These are phyloP conservation scores for Protobothrops mucrosquamatus DNA, from an alignment of 2,113 vertebrate genomes.

Conservation along the genomic window DNA sequence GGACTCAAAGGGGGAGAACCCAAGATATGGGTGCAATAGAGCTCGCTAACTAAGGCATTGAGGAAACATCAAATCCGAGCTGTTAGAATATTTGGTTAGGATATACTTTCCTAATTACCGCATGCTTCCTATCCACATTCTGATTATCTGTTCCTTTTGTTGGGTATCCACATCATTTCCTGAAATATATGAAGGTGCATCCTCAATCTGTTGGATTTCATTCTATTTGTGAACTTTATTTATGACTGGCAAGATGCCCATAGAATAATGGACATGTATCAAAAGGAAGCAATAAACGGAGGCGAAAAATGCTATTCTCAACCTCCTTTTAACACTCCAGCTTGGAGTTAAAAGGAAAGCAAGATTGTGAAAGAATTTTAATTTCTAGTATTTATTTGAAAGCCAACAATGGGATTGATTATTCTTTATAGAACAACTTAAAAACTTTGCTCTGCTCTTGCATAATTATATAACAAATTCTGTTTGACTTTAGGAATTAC, in stretches of 20 bases:
- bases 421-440: background rate
- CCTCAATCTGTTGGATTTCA: background rate
- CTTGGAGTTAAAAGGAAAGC: background rate
- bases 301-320: background rate
- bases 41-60: background rate
- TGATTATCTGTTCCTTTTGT: background rate
- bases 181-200: background rate
- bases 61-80: background rate
- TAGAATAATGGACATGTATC: background rate
- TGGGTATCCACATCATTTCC: background rate
- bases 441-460: background rate
- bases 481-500: background rate
- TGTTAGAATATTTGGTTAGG: background rate
- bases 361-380: background rate
- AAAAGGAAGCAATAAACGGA: background rate
- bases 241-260: background rate
- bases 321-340: background rate
- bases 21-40: background rate
- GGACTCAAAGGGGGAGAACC: background rate
- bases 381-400: background rate
- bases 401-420: background rate
- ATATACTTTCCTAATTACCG: background rate
- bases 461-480: background rate
- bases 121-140: background rate
- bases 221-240: background rate